Evolutionary conservation across 2,113 vertebrate species (phyloP).

Genomic region (Ramphastos sulfuratus): DNA sequence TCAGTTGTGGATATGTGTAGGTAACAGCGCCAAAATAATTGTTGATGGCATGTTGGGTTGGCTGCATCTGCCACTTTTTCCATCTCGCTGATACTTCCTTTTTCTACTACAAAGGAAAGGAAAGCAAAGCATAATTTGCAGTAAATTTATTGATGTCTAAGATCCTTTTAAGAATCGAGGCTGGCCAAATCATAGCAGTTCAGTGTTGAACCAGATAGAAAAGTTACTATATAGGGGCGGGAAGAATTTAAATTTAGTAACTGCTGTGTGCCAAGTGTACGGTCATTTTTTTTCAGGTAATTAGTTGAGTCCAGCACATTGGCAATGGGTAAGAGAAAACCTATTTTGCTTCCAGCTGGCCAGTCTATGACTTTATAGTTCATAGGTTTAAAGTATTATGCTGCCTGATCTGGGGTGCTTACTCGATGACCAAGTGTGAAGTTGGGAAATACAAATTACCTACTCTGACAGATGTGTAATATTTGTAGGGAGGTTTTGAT

Average conservation of each 20-base stretch:
- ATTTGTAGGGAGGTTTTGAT: background rate
- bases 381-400: conserved; percentile 21
- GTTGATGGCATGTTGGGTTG: background rate
- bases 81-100: conserved; percentile 5
- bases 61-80: background rate
- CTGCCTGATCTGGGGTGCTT: conserved; percentile 25
- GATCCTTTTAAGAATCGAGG: conserved; percentile 1
- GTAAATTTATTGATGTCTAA: conserved; percentile 20
- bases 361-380: background rate
- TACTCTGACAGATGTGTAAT: background rate
- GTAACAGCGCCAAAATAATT: background rate
- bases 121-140: conserved; percentile 1
- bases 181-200: conserved; percentile 21
- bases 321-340: conserved; percentile 49
- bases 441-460: conserved; percentile 19
- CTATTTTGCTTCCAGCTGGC: conserved; percentile 55
- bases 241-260: conserved; percentile 61
- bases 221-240: background rate
- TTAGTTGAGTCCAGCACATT: conserved; percentile 39
- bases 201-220: conserved; percentile 37
- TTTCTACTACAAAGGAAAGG: background rate
- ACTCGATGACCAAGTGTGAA: conserved; percentile 35
- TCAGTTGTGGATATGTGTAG: background rate
- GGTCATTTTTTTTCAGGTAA: conserved; percentile 62
- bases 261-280: conserved; percentile 23